Percentiles rank a stretch among this genome's conserved stretches.
Evolutionary conservation across 2,113 vertebrate genomes (phyloP).

Genomic region (Pteruthius melanotis): DNA sequence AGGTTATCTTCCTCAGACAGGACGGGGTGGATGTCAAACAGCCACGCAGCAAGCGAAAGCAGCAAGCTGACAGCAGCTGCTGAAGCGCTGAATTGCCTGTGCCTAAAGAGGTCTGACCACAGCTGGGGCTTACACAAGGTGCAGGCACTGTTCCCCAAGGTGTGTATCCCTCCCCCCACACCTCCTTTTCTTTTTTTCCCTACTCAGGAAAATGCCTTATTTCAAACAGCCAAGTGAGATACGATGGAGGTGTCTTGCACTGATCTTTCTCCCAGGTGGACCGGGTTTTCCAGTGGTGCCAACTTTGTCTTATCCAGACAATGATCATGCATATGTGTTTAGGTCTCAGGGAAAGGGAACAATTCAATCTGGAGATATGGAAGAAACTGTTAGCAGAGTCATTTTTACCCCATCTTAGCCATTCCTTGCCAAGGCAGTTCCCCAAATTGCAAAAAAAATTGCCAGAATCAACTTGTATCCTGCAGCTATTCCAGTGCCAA

Average conservation of each 20-base stretch:
- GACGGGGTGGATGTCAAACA: background rate
- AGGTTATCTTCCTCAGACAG: constrained; percentile 4
- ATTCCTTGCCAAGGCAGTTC: background rate
- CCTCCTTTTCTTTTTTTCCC: rapidly evolving
- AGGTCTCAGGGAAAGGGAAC: background rate
- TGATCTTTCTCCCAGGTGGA: background rate
- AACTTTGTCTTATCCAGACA: background rate
- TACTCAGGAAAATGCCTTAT: background rate
- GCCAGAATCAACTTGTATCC: background rate
- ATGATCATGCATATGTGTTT: background rate
- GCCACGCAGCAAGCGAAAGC: background rate
- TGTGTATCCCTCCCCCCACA: background rate
- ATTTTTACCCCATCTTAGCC: background rate
- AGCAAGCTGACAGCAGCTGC: background rate
- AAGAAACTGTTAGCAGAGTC: background rate
- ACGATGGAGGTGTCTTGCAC: background rate
- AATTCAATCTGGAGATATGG: background rate
- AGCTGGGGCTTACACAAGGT: background rate
- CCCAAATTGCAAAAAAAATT: background rate
- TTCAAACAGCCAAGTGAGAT: background rate
- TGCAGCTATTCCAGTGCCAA: background rate
- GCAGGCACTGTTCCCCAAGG: background rate
- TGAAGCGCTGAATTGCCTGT: background rate
- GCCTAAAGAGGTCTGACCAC: background rate
- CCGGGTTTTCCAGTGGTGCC: background rate